Evolutionary conservation across 2,797 vertebrate species (phyloP), one percentile per base, ranked within the genome.

Genomic region (Neostethus bicornis): DNA sequence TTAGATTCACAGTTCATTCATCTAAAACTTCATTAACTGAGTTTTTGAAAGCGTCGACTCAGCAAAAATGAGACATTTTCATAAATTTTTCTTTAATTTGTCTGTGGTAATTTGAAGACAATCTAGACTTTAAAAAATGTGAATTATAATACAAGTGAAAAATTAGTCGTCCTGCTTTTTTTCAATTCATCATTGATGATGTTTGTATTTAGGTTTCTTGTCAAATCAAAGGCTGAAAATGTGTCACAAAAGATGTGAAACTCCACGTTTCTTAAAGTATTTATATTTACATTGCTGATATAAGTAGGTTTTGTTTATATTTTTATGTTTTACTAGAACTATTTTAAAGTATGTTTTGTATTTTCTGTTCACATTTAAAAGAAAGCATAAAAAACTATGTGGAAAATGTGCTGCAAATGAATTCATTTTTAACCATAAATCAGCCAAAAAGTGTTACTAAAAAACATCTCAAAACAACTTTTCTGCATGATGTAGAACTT

Each of bases 191-290:
- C 55, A 81, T 84, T 73, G 58, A 78, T 83, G 68, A 71, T 73
- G 48, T 23, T 35, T 2, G 7, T 70, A 73, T 81, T 73, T 66
- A 26, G 61, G 63, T 82, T 85, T 81, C 63, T 70, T 66, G 72
- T 85, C 84, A 84, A 58, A 77, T 70, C 57, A 61, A 66, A 70
- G 64, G 29, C 46, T 60, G 35, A 61, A 77, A 70, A 79, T 24
- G 58, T 51, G 63, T 57, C 67, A 77, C 71, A 49, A 66, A 41
- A 38, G 47, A 41, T 67, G 58, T 53, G 84, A 79, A 85, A 64
- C 75, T 80, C 77, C 51, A 73, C 68, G 73, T 77, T 79, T 65
- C 81, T 83, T 84, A 75, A 69, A 83, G 83, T 68, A 66, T 59
- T 34, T 65, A 49, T 53, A 63, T 67, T 70, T 71, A 66, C 69